Evolutionary conservation across 2,797 vertebrate species (phyloP).

Genomic region (Masticophis lateralis): DNA sequence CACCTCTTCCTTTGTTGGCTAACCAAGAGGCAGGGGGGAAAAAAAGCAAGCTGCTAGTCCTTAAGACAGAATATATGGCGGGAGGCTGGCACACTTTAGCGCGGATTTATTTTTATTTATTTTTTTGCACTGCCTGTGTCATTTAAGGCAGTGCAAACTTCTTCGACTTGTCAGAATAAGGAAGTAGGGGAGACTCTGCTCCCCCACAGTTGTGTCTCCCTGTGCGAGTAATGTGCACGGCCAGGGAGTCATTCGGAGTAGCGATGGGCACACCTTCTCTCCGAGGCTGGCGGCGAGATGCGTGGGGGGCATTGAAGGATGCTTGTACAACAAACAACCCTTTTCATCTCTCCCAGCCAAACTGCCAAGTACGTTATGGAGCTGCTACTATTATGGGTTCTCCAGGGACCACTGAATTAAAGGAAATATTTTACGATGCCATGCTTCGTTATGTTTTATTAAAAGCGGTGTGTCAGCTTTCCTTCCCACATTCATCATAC

Average conservation of each 20-base stretch:
- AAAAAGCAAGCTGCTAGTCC: background rate
- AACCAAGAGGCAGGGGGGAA: rapidly evolving
- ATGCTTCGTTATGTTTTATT: conserved; percentile 75
- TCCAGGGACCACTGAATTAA: conserved; percentile 69
- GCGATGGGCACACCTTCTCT: background rate
- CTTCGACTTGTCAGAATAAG: background rate
- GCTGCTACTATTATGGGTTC: conserved; percentile 38
- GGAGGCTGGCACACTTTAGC: background rate
- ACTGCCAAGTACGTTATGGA: conserved; percentile 13
- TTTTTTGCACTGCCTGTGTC: background rate
- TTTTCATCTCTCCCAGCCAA: background rate
- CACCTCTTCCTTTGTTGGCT: background rate
- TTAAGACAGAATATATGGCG: background rate
- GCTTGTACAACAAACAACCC: background rate
- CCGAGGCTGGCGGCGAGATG: too few relatives aligned
- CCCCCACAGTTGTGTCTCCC: background rate
- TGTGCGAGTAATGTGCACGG: background rate
- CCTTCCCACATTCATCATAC: conserved; percentile 43
- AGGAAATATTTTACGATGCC: conserved; percentile 69
- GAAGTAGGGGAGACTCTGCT: background rate
- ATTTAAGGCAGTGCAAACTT: too few relatives aligned
- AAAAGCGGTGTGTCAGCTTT: conserved; percentile 53
- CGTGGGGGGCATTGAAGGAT: background rate
- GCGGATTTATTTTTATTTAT: background rate
- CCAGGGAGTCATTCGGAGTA: background rate